A percentile compares a stretch with the other conserved stretches of the same genome.
Evolutionary conservation across 1,140 invertebrate species (phyloP).

Genomic region (Bacillus rossius): DNA sequence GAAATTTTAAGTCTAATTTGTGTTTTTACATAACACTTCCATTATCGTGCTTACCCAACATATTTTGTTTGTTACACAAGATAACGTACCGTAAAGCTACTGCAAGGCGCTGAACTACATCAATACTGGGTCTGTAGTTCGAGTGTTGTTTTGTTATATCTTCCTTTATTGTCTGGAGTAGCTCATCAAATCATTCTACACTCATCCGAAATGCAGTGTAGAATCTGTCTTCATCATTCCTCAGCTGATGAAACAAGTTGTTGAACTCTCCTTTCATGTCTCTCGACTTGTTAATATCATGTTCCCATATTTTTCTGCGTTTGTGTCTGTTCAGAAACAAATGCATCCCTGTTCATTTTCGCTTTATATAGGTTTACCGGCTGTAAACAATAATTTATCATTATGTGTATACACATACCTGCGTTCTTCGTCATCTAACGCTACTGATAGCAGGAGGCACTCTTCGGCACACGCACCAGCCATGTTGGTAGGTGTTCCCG

Average conservation of each 20-base stretch:
- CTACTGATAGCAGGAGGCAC: too few species aligned
- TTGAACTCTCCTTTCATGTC: slow-evolving; percentile 2
- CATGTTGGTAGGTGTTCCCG: too few species aligned
- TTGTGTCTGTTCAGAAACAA: background rate
- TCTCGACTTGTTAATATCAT: slow-evolving; percentile 1
- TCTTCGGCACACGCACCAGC: too few species aligned
- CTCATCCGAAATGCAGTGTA: background rate
- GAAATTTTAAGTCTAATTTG: too few species aligned
- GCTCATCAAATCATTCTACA: background rate
- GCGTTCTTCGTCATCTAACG: too few species aligned
- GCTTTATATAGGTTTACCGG: too few species aligned
- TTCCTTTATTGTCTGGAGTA: background rate
- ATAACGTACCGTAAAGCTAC: background rate
- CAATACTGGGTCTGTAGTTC: background rate
- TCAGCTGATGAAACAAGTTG: background rate
- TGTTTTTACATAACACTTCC: too few species aligned
- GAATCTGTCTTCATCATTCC: background rate
- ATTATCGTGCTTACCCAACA: too few species aligned
- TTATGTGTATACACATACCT: too few species aligned
- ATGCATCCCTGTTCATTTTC: too few species aligned
- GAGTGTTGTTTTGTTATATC: background rate
- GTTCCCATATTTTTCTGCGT: background rate
- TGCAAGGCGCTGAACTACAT: background rate
- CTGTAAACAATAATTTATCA: too few species aligned
- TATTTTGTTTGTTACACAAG: too few species aligned